Conservation (phyloP, 2,113 vertebrate genomes). For the Marmota monax region DNA sequence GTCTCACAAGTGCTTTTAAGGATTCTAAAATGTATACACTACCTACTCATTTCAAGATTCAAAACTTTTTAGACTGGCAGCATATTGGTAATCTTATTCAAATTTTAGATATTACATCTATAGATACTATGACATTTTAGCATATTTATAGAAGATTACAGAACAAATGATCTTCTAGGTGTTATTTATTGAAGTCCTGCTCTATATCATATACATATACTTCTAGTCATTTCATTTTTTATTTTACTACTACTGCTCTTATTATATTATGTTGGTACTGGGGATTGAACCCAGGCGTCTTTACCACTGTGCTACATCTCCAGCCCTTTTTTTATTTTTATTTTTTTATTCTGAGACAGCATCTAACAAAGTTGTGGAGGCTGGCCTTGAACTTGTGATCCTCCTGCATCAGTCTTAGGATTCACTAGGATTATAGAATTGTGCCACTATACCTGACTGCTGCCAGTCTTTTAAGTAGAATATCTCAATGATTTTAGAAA, state of each 20-base stretch:
- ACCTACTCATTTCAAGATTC: conserved; percentile 79
- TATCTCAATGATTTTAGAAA: conserved; percentile 4
- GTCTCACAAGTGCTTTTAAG: conserved; percentile 80
- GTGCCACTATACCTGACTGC: too few relatives aligned
- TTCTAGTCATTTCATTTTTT: background rate
- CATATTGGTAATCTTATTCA: conserved; percentile 62
- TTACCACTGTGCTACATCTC: too few relatives aligned
- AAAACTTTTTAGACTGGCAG: conserved; percentile 65
- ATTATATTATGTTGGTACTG: too few relatives aligned
- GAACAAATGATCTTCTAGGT: background rate
- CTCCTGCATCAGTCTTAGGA: too few relatives aligned
- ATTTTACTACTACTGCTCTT: too few relatives aligned
- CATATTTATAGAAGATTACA: conserved; percentile 58
- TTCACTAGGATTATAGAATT: too few relatives aligned
- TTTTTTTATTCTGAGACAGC: too few relatives aligned
- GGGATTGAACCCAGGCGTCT: too few relatives aligned
- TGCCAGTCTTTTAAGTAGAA: background rate
- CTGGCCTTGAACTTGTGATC: too few relatives aligned
- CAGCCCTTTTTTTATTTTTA: too few relatives aligned
- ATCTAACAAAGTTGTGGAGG: too few relatives aligned
- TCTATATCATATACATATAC: background rate
- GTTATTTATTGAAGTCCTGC: background rate
- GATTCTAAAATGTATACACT: conserved; percentile 82
- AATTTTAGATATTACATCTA: conserved; percentile 60
- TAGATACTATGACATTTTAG: conserved; percentile 35